These are phyloP conservation scores for Parotia lawesii DNA, from an alignment of 2,113 vertebrate genomes.

Conservation along the genomic window DNA sequence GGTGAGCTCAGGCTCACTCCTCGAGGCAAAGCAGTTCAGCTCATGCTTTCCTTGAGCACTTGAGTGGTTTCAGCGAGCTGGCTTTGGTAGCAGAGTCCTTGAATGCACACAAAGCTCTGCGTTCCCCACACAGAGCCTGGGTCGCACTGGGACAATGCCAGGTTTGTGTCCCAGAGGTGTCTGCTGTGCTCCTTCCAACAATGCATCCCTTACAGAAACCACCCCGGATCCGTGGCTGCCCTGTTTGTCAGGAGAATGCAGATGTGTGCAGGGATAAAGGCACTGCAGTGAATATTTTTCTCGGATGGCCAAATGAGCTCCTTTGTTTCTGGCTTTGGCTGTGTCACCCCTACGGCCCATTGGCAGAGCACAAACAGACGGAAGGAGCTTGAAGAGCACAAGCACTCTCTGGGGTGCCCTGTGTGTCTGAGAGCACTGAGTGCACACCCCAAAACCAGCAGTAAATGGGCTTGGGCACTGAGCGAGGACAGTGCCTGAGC, in stretches of 20 bases:
- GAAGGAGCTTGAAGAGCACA: not conserved
- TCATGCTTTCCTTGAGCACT: not conserved
- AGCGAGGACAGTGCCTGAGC: not conserved
- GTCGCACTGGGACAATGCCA: not conserved
- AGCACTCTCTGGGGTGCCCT: not conserved
- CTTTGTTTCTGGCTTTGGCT: not conserved
- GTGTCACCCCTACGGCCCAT: conserved; percentile 1
- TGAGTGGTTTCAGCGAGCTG: not conserved
- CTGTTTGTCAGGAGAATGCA: not conserved
- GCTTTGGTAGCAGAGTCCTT: not conserved
- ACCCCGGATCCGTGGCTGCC: not conserved
- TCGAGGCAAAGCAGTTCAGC: not conserved
- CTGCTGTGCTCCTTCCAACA: not conserved
- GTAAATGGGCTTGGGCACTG: not conserved
- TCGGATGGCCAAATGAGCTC: not conserved
- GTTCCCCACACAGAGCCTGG: not conserved
- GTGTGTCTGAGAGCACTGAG: not conserved
- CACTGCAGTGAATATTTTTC: not conserved
- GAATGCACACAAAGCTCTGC: not conserved
- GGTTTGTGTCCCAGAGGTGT: not conserved
- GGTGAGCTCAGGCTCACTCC: not conserved
- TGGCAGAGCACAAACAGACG: conserved; percentile 31
- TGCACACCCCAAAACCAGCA: not conserved
- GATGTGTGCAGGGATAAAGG: not conserved
- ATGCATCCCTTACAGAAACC: not conserved